phyloP scores from a whole-genome alignment of 2,888 invertebrate genomes.

The Tenthredo livida region DNA sequence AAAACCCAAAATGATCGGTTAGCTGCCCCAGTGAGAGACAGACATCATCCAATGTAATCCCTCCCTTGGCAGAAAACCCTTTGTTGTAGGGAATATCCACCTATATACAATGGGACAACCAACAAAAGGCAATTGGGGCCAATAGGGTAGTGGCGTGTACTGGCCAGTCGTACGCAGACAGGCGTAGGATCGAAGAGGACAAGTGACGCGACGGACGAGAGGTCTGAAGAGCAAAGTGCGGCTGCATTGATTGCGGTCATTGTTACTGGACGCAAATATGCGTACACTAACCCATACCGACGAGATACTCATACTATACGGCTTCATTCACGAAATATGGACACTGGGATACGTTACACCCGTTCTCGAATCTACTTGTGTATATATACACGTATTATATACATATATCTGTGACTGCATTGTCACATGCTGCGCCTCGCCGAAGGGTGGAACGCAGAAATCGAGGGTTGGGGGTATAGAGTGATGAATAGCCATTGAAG shows the following conservation, averaged over 20 bases:
- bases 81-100: conserved; percentile 9
- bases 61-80: not conserved
- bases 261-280: conserved; percentile 64
- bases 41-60: not conserved
- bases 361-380: not conserved
- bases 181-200: conserved; percentile 1
- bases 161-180: conserved; percentile 64
- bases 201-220: conserved; percentile 40
- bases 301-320: not conserved
- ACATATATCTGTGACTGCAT: not conserved
- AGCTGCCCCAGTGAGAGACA: not conserved
- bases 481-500: conserved; percentile 32
- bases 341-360: conserved; percentile 10
- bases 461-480: not conserved
- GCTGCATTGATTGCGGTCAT: conserved; percentile 75
- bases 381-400: too few species aligned
- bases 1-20: not conserved
- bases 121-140: conserved; percentile 75
- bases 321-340: conserved; percentile 39
- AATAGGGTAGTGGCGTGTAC: conserved; percentile 73
- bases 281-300: conserved; percentile 31
- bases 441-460: not conserved
- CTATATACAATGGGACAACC: conserved; percentile 59
- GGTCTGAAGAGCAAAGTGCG: conserved; percentile 43
- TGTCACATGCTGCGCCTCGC: not conserved